A percentile compares a stretch with the other conserved stretches of the same genome.
These are phyloP conservation scores for Bombus soroeensis DNA, from an alignment of 1,140 invertebrate genomes.

Conservation along the genomic window DNA sequence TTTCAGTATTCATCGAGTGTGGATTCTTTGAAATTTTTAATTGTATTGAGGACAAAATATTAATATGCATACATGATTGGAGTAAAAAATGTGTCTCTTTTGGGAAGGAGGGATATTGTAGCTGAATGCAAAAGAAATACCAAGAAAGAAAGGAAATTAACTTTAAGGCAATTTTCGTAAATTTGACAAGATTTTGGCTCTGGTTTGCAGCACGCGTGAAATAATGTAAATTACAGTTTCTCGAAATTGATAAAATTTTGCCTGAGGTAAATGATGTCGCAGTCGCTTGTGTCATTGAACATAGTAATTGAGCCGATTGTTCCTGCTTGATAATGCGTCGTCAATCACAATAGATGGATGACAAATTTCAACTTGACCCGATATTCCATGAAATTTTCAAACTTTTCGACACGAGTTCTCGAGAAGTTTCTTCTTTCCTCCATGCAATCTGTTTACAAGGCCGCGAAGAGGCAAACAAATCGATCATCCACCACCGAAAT, in stretches of 20 bases:
- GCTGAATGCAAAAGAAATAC: not conserved
- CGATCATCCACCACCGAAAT: constrained; percentile 7
- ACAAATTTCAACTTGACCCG: not conserved
- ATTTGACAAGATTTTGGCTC: not conserved
- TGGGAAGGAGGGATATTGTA: not conserved
- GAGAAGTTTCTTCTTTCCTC: not conserved
- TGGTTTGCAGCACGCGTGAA: not conserved
- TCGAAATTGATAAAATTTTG: not conserved
- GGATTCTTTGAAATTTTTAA: not conserved
- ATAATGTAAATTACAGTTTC: not conserved
- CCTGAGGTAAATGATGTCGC: not conserved
- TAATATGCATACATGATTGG: not conserved
- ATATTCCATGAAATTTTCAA: constrained; percentile 4
- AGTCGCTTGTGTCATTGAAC: not conserved
- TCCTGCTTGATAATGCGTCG: not conserved
- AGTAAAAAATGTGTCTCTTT: not conserved
- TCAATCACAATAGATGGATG: too few species aligned
- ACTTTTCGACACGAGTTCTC: not conserved
- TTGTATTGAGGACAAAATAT: not conserved
- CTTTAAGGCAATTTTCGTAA: not conserved
- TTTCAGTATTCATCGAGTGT: not conserved
- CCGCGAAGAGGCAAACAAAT: constrained; percentile 11
- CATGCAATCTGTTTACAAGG: not conserved
- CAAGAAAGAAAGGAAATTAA: not conserved
- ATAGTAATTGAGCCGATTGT: not conserved